Conservation (phyloP, 2,113 vertebrate genomes). For the Clinocottus analis region DNA sequence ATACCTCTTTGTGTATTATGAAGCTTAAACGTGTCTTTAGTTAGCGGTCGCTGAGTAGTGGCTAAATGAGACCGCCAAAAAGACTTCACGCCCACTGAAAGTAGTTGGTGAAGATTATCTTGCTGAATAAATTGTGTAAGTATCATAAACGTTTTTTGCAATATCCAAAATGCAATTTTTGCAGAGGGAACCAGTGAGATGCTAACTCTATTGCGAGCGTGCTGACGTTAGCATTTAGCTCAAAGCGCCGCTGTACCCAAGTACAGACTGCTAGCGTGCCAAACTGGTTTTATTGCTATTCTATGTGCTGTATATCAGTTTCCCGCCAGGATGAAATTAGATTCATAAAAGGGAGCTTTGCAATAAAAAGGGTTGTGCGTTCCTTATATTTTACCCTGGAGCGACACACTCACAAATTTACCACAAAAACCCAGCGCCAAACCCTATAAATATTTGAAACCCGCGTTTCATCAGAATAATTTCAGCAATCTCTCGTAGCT, state of each 20-base stretch:
- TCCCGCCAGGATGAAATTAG: not conserved
- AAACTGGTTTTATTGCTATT: not conserved
- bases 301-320: not conserved
- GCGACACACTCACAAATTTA: slow-evolving; percentile 36
- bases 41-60: too few relatives aligned
- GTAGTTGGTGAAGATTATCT: too few relatives aligned
- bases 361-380: slow-evolving; percentile 21
- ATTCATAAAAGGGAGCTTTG: slow-evolving; percentile 36
- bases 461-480: slow-evolving; percentile 35
- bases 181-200: not conserved
- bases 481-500: slow-evolving; percentile 19
- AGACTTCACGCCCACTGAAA: too few relatives aligned
- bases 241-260: not conserved
- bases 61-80: too few relatives aligned
- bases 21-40: too few relatives aligned
- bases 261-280: not conserved
- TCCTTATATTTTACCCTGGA: slow-evolving; percentile 39
- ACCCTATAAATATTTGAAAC: slow-evolving; percentile 61
- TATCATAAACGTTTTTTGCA: not conserved
- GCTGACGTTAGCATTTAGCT: not conserved
- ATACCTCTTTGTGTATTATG: too few relatives aligned
- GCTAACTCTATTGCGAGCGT: not conserved
- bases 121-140: too few relatives aligned
- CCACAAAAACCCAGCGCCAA: slow-evolving; percentile 6
- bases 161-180: not conserved